phyloP scores from a whole-genome alignment of 2,797 vertebrate genomes.

The Salmo trutta region DNA sequence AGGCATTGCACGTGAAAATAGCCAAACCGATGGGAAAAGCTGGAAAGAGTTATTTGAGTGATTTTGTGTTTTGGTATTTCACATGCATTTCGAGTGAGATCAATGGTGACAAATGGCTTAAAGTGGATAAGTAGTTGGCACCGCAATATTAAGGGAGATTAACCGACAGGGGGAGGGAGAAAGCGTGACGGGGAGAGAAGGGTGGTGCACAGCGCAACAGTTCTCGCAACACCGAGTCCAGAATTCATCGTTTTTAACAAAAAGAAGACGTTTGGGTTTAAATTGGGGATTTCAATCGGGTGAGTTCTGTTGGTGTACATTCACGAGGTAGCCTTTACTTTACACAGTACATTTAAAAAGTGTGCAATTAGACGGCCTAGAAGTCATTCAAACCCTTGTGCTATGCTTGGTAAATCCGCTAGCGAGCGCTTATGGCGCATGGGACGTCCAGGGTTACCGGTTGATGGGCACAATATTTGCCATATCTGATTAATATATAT shows the following conservation, averaged over 20 bases:
- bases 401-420: not conserved
- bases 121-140: constrained; percentile 44
- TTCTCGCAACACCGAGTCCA: constrained; percentile 35
- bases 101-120: no score
- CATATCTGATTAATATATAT: not conserved
- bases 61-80: constrained; percentile 24
- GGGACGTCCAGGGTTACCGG: not conserved
- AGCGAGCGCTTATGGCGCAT: not conserved
- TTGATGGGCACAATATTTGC: not conserved
- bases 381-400: not conserved
- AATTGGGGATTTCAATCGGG: constrained; percentile 26
- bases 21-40: constrained; percentile 1
- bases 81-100: constrained; percentile 13
- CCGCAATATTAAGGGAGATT: constrained; percentile 62
- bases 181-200: constrained; percentile 6
- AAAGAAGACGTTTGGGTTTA: constrained; percentile 19
- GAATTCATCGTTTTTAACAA: constrained; percentile 35
- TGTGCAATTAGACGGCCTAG: not conserved
- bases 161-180: constrained; percentile 22
- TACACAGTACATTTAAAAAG: not conserved
- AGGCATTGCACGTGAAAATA: not conserved
- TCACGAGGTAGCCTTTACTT: not conserved
- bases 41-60: constrained; percentile 25
- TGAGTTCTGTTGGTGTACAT: constrained; percentile 42
- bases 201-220: constrained; percentile 14